Conservation (phyloP, 2,888 invertebrate genomes). For the Podotricha telesiphe region DNA sequence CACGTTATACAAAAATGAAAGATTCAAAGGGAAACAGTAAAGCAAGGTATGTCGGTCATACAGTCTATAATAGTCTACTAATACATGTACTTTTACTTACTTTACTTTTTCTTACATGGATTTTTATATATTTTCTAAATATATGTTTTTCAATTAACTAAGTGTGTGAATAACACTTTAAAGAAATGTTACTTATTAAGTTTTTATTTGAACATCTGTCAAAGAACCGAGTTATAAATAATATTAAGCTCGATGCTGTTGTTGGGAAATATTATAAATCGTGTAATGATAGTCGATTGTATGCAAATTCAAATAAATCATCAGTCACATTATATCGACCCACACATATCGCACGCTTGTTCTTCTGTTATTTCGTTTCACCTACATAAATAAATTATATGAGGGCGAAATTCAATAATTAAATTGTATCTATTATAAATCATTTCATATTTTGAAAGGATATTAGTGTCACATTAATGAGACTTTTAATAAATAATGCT, state of each 20-base stretch:
- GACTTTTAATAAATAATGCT: not conserved
- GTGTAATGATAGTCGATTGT: conserved; percentile 31
- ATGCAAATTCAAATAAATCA: conserved; percentile 35
- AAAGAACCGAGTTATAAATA: conserved; percentile 15
- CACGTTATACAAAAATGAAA: no score
- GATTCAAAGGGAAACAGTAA: no score
- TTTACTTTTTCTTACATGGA: no score
- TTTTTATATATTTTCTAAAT: no score
- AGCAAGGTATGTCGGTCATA: no score
- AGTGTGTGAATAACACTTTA: no score
- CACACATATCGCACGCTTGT: conserved; percentile 12
- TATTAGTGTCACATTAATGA: conserved; percentile 1
- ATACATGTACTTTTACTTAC: no score
- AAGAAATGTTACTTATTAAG: no score
- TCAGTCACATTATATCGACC: conserved; percentile 25
- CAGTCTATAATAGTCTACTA: no score
- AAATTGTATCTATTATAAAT: not conserved
- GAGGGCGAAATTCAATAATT: not conserved
- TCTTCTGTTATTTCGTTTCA: not conserved
- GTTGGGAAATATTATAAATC: conserved; percentile 29
- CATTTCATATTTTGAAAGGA: not conserved
- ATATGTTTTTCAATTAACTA: no score
- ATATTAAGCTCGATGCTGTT: conserved; percentile 7
- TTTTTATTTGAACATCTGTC: conserved; percentile 10
- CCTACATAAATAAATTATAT: conserved; percentile 1